These are phyloP conservation scores for Syrrhaptes paradoxus DNA, from an alignment of 2,113 vertebrate species.

Conservation along the genomic window DNA sequence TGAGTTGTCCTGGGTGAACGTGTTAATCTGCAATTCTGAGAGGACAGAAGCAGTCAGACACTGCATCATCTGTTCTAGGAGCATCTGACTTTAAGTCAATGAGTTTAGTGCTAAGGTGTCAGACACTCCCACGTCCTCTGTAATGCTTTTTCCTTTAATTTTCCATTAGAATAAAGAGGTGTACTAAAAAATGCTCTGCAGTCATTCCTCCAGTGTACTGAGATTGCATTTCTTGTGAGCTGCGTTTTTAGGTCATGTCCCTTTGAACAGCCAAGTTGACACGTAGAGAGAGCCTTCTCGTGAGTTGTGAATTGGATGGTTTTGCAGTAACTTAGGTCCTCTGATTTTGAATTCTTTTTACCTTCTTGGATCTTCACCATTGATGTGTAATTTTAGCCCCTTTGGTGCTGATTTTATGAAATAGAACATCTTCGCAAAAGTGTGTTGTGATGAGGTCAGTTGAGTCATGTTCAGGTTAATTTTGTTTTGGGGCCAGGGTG, in stretches of 20 bases:
- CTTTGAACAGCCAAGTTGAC: not conserved
- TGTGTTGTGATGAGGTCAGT: not conserved
- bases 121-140: not conserved
- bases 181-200: not conserved
- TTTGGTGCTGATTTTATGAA: not conserved
- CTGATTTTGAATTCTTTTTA: not conserved
- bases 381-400: too few species aligned
- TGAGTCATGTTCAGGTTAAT: not conserved
- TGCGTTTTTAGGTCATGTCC: not conserved
- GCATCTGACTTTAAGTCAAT: not conserved
- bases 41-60: not conserved
- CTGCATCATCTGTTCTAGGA: not conserved
- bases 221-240: not conserved
- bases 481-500: not conserved
- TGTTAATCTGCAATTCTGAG: not conserved
- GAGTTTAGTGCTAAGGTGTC: not conserved
- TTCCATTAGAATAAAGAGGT: not conserved
- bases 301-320: not conserved
- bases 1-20: not conserved
- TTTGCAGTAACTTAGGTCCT: not conserved
- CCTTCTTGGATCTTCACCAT: not conserved
- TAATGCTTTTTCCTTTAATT: not conserved
- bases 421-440: not conserved
- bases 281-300: not conserved
- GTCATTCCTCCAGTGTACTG: not conserved